Evolutionary conservation across 2,797 vertebrate genomes (phyloP).

Genomic region (Cossypha niveicapilla): DNA sequence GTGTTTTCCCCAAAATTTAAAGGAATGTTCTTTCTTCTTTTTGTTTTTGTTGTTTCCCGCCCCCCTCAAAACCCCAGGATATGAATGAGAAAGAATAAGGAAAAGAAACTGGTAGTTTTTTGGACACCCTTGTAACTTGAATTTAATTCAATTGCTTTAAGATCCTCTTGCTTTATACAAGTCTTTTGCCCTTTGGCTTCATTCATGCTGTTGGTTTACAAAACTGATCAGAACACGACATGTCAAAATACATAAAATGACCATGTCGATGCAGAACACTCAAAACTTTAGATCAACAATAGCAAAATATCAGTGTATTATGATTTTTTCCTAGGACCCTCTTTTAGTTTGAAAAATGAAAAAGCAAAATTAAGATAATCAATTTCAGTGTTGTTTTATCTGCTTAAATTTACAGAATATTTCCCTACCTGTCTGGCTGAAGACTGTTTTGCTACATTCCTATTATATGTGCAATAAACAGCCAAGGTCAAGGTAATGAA

Average conservation of each 20-base stretch:
- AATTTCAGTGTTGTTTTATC: neutral
- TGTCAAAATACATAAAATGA: neutral
- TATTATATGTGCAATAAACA: neutral
- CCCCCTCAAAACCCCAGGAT: neutral
- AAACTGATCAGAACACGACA: neutral
- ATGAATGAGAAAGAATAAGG: neutral
- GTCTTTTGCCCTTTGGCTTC: neutral
- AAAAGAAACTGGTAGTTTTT: neutral
- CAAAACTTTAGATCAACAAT: neutral
- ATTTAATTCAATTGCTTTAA: neutral
- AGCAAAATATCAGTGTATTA: neutral
- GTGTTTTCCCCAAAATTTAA: rapidly evolving
- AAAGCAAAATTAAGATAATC: neutral
- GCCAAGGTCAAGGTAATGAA: neutral
- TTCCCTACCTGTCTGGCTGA: neutral
- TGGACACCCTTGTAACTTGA: neutral
- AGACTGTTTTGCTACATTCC: neutral
- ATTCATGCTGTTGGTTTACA: neutral
- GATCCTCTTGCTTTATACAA: neutral
- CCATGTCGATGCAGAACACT: neutral
- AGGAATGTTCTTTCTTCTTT: neutral
- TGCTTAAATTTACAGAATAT: neutral
- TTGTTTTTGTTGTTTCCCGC: too few species aligned
- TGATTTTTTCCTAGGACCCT: neutral
- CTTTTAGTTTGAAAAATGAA: neutral